A percentile compares a stretch with the other conserved stretches of the same genome.
These are phyloP conservation scores for Cantharis rufa DNA, from an alignment of 2,888 invertebrate genomes.

Conservation along the genomic window DNA sequence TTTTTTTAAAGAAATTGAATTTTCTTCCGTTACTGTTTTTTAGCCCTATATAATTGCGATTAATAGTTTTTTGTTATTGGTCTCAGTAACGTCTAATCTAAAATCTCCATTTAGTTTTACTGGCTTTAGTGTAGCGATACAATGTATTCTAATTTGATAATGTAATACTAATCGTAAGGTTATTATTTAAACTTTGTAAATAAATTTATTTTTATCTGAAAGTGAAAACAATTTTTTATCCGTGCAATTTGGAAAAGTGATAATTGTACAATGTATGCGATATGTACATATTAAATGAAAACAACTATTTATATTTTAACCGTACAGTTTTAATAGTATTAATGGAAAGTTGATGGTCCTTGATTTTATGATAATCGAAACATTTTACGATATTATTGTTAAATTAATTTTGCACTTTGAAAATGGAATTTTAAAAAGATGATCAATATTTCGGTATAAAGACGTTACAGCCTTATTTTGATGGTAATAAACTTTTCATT, in stretches of 20 bases:
- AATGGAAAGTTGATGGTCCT: neutral
- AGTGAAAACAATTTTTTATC: neutral
- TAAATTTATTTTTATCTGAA: neutral
- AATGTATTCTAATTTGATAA: neutral
- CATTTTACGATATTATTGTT: neutral
- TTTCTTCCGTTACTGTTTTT: neutral
- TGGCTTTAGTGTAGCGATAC: neutral
- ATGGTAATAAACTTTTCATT: neutral
- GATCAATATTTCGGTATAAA: neutral
- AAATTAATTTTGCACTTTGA: neutral
- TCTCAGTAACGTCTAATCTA: neutral
- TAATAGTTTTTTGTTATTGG: neutral
- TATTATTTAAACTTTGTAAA: neutral
- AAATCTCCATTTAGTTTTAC: neutral
- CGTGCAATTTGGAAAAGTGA: neutral
- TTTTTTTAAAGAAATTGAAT: neutral
- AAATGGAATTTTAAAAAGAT: neutral
- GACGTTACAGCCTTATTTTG: neutral
- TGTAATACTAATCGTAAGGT: neutral
- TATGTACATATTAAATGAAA: neutral
- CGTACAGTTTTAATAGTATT: neutral
- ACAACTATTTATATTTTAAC: neutral
- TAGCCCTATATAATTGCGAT: neutral
- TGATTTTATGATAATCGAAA: neutral
- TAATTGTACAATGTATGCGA: neutral